Evolutionary conservation across 1,140 invertebrate species (phyloP).

Genomic region (Brachionus paranguensis): DNA sequence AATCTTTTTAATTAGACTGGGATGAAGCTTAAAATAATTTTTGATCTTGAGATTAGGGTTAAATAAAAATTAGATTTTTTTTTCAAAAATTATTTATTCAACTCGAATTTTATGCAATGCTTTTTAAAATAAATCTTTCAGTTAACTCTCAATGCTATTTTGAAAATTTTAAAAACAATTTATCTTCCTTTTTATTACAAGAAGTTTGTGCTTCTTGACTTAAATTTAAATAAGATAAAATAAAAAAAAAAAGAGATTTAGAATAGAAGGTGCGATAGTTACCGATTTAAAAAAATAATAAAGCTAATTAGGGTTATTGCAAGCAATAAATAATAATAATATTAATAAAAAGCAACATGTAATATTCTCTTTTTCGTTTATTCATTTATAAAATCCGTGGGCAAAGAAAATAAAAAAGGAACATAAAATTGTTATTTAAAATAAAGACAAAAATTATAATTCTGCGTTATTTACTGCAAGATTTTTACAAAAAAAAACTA

Average conservation of each 20-base stretch:
- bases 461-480: not conserved
- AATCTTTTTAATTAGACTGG: too few relatives aligned
- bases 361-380: conserved; percentile 21
- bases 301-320: not conserved
- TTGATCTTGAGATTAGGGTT: too few relatives aligned
- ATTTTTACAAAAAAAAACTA: not conserved
- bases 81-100: not conserved
- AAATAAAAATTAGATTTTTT: too few relatives aligned
- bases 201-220: not conserved
- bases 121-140: not conserved
- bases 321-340: not conserved
- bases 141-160: not conserved
- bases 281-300: not conserved
- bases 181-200: not conserved
- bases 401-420: conserved; percentile 3
- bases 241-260: not conserved
- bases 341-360: not conserved
- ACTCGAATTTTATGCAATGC: not conserved
- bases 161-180: conserved; percentile 7
- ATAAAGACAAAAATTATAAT: not conserved
- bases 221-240: not conserved
- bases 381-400: not conserved
- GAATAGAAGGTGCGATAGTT: not conserved
- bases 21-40: too few relatives aligned
- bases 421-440: conserved; percentile 19